Conservation (phyloP, 2,113 vertebrate genomes). For the Chiloscyllium plagiosum region DNA sequence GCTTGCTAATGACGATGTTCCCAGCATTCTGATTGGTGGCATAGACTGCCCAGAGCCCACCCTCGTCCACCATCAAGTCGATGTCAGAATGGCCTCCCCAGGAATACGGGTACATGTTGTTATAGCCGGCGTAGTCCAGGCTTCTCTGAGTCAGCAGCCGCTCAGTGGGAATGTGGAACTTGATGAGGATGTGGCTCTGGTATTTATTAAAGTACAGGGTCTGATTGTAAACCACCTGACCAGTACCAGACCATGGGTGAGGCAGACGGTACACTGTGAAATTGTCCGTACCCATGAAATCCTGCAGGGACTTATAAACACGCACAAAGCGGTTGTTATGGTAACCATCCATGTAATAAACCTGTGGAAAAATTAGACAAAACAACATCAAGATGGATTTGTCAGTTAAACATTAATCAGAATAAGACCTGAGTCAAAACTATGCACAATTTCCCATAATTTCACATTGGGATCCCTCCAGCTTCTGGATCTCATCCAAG, state of each 20-base stretch:
- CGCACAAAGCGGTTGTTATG: slow-evolving; percentile 98
- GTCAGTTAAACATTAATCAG: no score
- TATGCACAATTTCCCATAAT: neutral
- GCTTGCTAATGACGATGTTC: slow-evolving; percentile 92
- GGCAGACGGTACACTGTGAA: slow-evolving; percentile 96
- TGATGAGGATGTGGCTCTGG: slow-evolving; percentile 95
- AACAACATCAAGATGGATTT: neutral
- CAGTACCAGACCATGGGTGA: slow-evolving; percentile 93
- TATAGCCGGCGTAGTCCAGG: slow-evolving; percentile 90
- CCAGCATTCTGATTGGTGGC: slow-evolving; percentile 97
- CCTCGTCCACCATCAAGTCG: slow-evolving; percentile 95
- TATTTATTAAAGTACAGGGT: slow-evolving; percentile 99
- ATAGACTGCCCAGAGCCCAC: slow-evolving; percentile 90
- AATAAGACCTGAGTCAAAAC: neutral
- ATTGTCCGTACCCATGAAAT: slow-evolving; percentile 93
- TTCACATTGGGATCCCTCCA: no score
- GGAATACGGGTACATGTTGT: slow-evolving; percentile 94
- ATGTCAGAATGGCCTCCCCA: slow-evolving; percentile 98
- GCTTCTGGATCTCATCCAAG: no score
- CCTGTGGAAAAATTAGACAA: slow-evolving; percentile 56
- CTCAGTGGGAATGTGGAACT: slow-evolving; percentile 88
- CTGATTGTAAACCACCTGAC: slow-evolving; percentile 97
- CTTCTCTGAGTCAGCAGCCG: slow-evolving; percentile 86
- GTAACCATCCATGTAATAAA: slow-evolving; percentile 99
- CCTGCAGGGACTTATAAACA: slow-evolving; percentile 87